Evolutionary conservation across 2,113 vertebrate species (phyloP), one percentile per base, ranked within the genome.

Genomic region (Gopherus flavomarginatus): DNA sequence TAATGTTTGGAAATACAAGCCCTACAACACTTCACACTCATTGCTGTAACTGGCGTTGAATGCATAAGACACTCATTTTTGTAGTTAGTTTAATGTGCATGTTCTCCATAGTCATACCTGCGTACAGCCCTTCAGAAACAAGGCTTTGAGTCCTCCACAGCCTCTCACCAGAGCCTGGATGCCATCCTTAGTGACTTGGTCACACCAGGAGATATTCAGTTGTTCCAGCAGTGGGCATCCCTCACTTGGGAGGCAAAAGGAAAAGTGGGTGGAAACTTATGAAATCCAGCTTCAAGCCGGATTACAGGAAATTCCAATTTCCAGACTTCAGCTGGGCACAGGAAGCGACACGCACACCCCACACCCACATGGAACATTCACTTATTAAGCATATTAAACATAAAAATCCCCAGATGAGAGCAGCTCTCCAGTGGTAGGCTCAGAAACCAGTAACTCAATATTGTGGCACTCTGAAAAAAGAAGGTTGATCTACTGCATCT

Each of bases 191-290:
- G 99, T 99, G 98, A 99, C 99, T 98, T 99, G 99, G 98, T 99
- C 99, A 82, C 99, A 99, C 99, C 99, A 99, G 94, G 99, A 99
- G 98, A 99, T 99, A 95, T 99, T 99, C 96, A 99, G 98, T 96
- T 99, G 99, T 98, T 99, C 99, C 97, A 99, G 98, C 94, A 99
- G 97, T 29, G 99, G 99, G 98, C 99, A 99, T n/a, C 99, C 99
- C 98, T 99, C 99, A 29, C 99, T 99, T 97, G 11, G 83, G 83
- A 94, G 90, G 84, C 3, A 44, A 97, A 93, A 97, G 91, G 88
- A 92, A 93, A 97, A 93, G 44, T 16, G 12, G 59, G 21, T 3
- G 72, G 93, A 44, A 90, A 35, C 1, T 72, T 81, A 81, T 35
- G 79, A 95, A 88, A 52, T n/a, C 47, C 83, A 31, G 80, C 90